These are phyloP conservation scores for Tupaia tana DNA, from an alignment of 2,113 vertebrate species.

Conservation along the genomic window DNA sequence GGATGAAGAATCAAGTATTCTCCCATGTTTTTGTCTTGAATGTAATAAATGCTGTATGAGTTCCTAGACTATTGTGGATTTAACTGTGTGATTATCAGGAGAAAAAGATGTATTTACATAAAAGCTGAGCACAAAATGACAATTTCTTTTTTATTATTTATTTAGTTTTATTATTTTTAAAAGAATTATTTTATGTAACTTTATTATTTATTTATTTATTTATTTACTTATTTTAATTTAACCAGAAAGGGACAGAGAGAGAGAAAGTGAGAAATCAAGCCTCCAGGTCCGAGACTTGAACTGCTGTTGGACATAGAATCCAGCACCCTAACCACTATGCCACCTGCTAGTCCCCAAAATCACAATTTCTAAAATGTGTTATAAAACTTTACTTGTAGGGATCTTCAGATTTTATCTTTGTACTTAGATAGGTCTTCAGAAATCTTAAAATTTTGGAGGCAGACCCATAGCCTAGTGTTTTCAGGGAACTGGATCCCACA, in stretches of 20 bases:
- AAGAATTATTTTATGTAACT: too few relatives aligned
- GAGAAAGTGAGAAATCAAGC: too few relatives aligned
- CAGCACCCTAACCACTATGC: too few relatives aligned
- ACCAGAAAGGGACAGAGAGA: too few relatives aligned
- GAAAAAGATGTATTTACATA: neutral
- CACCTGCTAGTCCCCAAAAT: neutral
- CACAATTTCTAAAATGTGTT: neutral
- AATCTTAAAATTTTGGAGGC: slow-evolving; percentile 10
- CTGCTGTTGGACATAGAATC: too few relatives aligned
- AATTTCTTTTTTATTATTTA: neutral
- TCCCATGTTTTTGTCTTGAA: neutral
- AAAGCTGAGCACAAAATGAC: neutral
- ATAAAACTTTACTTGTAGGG: neutral
- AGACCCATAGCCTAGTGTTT: too few relatives aligned
- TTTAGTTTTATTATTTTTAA: too few relatives aligned
- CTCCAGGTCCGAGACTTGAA: too few relatives aligned
- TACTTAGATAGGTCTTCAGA: slow-evolving; percentile 23
- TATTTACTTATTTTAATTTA: too few relatives aligned
- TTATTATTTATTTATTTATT: too few relatives aligned
- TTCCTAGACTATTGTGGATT: neutral
- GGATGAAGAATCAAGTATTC: neutral
- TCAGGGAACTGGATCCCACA: too few relatives aligned
- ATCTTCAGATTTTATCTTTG: neutral
- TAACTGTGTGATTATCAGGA: neutral
- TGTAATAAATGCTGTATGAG: slow-evolving; percentile 6